Base-by-base conservation (phyloP, 2,113 vertebrate species). In the human region DNA sequence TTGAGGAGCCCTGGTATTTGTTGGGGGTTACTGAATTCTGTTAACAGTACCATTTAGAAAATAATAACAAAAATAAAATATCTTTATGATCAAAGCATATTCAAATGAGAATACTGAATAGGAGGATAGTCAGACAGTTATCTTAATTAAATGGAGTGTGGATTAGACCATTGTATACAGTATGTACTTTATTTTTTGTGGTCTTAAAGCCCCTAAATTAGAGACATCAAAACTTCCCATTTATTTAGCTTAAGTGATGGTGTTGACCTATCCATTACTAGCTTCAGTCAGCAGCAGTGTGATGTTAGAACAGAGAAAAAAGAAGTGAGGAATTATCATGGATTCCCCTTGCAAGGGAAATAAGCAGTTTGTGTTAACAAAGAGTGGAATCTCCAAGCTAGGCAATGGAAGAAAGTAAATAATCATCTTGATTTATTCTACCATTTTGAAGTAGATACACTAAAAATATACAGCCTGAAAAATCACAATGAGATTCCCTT, bases 401-500 rank as follows among this genome's bases (percentile, higher is more conserved):
- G 17, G n/a, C 72, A 55, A 35, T 14, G 16, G 32, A 23, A 40
- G 45, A 92, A 93, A 97, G 78, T 96, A 83, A 95, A 83, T 92
- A 61, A 92, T 61, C 83, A n/a, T 61, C 87, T 93, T 20, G 94
- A 59, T 57, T 97, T 93, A 81, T 92, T 95, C 40, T 92, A 1
- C 79, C 14, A 5, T 94, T 50, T 57, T 83, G 38, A 91, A 92
- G 75, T 25, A 92, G 86, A 64, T 86, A 75, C 59, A 94, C 88
- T 90, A 5, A 97, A 64, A 95, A 89, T 88, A 88, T 22, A 96
- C 85, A 89, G 82, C 48, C 89, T 78, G 92, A 97, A 97, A 96
- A 96, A 92, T 76, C 75, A 18, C 52, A 20, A 38, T 73, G 92
- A 76, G 80, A 82, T 94, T 94, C 91, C 18, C n/a, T 96, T 97